These are phyloP conservation scores for Coryphaenoides rupestris DNA, from an alignment of 2,113 vertebrate species.

Conservation along the genomic window DNA sequence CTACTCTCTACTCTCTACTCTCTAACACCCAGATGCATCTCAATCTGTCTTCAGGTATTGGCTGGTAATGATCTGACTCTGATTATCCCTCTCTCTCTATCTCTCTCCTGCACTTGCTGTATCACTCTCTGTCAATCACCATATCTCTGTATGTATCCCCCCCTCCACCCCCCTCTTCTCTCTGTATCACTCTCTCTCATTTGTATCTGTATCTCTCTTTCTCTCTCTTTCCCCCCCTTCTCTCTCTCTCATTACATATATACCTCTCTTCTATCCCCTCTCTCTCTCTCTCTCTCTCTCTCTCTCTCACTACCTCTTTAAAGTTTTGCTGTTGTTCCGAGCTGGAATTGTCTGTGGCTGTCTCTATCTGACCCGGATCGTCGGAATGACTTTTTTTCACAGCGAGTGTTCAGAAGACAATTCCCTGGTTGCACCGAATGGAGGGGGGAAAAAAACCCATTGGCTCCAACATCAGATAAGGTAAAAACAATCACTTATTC, in stretches of 20 bases:
- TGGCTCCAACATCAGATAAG: conserved; percentile 69
- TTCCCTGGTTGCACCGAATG: conserved; percentile 45
- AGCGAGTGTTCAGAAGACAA: conserved; percentile 51
- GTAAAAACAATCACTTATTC: conserved; percentile 60
- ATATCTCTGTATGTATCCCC: too few relatives aligned
- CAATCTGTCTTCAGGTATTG: too few relatives aligned
- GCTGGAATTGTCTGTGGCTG: conserved; percentile 42
- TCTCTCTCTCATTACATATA: background rate
- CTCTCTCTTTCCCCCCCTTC: conserved; percentile 6
- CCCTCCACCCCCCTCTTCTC: too few relatives aligned
- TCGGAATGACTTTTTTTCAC: conserved; percentile 66
- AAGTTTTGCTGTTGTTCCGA: conserved; percentile 43
- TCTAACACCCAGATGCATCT: too few relatives aligned
- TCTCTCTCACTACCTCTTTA: conserved; percentile 25
- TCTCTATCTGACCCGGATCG: conserved; percentile 64
- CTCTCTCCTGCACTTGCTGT: too few relatives aligned
- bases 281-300: background rate
- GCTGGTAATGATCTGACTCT: conserved; percentile 24
- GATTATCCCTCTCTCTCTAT: background rate
- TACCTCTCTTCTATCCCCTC: background rate
- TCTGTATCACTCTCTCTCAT: too few relatives aligned
- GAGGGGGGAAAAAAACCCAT: conserved; percentile 52
- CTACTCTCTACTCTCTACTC: conserved; percentile 9
- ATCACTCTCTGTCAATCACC: background rate
- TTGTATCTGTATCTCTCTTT: too few relatives aligned